Conservation (phyloP, 2,888 invertebrate genomes). For the Fissipunctia ypsillon region DNA sequence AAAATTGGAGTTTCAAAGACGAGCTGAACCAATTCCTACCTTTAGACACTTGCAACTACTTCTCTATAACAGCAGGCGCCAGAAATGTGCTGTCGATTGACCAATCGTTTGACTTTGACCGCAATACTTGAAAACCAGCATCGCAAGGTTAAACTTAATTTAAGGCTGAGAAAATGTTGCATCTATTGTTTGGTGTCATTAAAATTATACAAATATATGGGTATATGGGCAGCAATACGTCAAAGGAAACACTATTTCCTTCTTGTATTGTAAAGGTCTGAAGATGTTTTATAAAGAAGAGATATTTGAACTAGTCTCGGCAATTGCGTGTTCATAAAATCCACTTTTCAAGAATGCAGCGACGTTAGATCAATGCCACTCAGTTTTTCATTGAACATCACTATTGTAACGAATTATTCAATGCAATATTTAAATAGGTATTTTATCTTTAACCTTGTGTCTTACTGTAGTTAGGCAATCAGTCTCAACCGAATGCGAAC, state of each 20-base stretch:
- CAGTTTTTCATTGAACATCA: conserved; percentile 22
- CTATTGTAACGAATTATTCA: conserved; percentile 16
- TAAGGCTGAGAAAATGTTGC: conserved; percentile 13
- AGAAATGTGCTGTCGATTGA: conserved; percentile 27
- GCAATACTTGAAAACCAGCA: conserved; percentile 54
- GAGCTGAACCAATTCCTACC: neutral
- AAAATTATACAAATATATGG: neutral
- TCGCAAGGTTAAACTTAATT: conserved; percentile 23
- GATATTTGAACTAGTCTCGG: neutral
- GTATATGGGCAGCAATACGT: conserved; percentile 1
- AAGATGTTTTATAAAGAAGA: neutral
- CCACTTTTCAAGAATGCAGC: neutral
- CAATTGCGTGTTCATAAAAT: neutral
- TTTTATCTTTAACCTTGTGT: conserved; percentile 56
- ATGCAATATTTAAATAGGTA: conserved; percentile 51
- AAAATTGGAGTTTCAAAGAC: neutral
- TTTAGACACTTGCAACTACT: neutral
- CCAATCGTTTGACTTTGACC: conserved; percentile 58
- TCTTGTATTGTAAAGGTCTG: neutral
- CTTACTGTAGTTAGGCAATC: conserved; percentile 59
- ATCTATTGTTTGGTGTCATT: conserved; percentile 14
- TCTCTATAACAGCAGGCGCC: neutral
- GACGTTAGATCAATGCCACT: conserved; percentile 2
- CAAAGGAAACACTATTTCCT: neutral
- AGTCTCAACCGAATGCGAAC: conserved; percentile 40